A percentile compares a stretch with the other conserved stretches of the same genome.
Evolutionary conservation across 2,888 invertebrate species (phyloP).

Genomic region (Eubasilissa splendida): DNA sequence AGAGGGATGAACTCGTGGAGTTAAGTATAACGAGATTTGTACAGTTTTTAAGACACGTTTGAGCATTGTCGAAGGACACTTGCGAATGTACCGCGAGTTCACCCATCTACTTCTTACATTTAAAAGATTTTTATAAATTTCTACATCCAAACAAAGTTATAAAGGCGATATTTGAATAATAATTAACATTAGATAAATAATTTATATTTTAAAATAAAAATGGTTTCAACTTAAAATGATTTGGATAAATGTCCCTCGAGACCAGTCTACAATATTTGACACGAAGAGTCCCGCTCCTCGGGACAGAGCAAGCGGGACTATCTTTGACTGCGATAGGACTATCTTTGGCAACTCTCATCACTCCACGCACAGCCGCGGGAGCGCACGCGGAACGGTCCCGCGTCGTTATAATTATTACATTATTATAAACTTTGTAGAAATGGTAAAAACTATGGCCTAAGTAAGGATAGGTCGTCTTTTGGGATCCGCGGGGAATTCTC

Average conservation of each 20-base stretch:
- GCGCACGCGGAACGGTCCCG: background rate
- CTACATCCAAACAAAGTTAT: background rate
- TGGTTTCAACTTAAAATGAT: constrained; percentile 6
- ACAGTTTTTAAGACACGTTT: too few relatives aligned
- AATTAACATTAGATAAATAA: constrained; percentile 17
- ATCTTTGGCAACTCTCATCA: constrained; percentile 9
- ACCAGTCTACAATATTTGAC: constrained; percentile 6
- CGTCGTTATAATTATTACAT: too few relatives aligned
- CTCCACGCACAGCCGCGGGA: background rate
- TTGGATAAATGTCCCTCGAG: background rate
- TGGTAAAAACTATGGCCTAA: too few relatives aligned
- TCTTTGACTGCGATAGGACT: background rate
- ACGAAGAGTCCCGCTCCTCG: background rate
- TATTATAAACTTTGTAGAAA: too few relatives aligned
- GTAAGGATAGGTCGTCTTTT: too few relatives aligned
- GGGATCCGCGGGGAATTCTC: too few relatives aligned
- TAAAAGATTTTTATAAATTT: background rate
- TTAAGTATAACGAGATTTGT: too few relatives aligned
- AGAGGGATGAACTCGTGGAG: too few relatives aligned
- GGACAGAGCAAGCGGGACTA: background rate
- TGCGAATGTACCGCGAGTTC: too few relatives aligned
- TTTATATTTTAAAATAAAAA: constrained; percentile 14
- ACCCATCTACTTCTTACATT: too few relatives aligned
- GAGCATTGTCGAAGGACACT: too few relatives aligned
- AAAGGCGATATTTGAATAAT: background rate